These are phyloP conservation scores for Champsocephalus gunnari DNA, from an alignment of 2,797 vertebrate species.

Conservation along the genomic window DNA sequence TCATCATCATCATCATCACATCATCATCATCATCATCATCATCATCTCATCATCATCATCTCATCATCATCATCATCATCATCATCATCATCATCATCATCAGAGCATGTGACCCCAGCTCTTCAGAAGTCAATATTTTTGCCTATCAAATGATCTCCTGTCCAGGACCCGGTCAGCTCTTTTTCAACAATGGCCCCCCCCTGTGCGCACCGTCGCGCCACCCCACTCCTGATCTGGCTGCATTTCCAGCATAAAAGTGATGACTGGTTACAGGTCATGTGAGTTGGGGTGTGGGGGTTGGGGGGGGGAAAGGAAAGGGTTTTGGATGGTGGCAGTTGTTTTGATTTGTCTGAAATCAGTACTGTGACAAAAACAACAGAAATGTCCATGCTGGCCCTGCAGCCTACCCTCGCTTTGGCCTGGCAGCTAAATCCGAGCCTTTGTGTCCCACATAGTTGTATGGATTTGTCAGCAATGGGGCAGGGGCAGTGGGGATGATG, in stretches of 20 bases:
- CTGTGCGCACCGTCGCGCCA: conserved; percentile 15
- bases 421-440: conserved; percentile 79
- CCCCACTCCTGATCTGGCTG: conserved; percentile 59
- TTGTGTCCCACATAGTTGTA: conserved; percentile 84
- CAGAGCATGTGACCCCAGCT: conserved; percentile 21
- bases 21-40: conserved; percentile 1
- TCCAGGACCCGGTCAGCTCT: conserved; percentile 74
- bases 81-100: conserved; percentile 14
- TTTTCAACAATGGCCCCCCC: conserved; percentile 69
- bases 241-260: conserved; percentile 80
- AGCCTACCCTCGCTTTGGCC: conserved; percentile 60
- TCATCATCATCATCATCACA: conserved; percentile 5
- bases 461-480: conserved; percentile 82
- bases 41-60: conserved; percentile 21
- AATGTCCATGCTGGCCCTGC: conserved; percentile 67
- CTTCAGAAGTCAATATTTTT: conserved; percentile 60
- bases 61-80: neutral
- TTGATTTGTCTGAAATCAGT: conserved; percentile 80
- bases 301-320: neutral
- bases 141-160: conserved; percentile 67
- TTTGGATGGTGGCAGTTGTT: conserved; percentile 62
- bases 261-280: conserved; percentile 75
- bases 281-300: conserved; percentile 32
- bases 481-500: conserved; percentile 48
- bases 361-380: conserved; percentile 77